Conservation (phyloP, 2,113 vertebrate genomes). For the Grammomys surdaster region DNA sequence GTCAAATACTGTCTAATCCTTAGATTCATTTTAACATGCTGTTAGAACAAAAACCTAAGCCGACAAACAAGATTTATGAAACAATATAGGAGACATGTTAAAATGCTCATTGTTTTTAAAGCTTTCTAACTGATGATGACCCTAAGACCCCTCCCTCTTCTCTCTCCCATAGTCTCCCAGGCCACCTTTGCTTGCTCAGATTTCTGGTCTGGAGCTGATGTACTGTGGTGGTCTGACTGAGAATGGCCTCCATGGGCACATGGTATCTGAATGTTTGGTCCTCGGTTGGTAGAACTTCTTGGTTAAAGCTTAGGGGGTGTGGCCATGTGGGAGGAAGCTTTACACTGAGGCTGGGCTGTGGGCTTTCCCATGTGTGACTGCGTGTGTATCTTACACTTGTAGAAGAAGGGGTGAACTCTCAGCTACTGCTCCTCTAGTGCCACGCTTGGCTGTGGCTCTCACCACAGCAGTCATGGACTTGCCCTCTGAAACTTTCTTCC, state of each 20-base stretch:
- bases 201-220: slow-evolving; percentile 2
- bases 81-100: neutral
- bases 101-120: neutral
- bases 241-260: neutral
- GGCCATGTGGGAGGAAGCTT: neutral
- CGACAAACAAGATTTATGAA: slow-evolving; percentile 53
- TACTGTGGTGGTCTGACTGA: no score
- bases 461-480: neutral
- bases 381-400: neutral
- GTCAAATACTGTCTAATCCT: slow-evolving; percentile 11
- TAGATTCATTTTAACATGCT: neutral
- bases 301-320: neutral
- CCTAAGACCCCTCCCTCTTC: neutral
- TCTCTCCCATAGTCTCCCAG: neutral
- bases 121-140: neutral
- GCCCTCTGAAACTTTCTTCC: neutral
- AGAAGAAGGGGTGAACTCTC: neutral
- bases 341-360: neutral
- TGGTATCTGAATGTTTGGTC: neutral
- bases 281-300: neutral
- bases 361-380: neutral
- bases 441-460: neutral
- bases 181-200: slow-evolving; percentile 8
- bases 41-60: slow-evolving; percentile 61
- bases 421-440: neutral